A percentile compares a stretch with the other conserved stretches of the same genome.
Evolutionary conservation across 64 coral and sea anemone genomes (phyloP).

Genomic region (Hydrozoanthus tunicans): DNA sequence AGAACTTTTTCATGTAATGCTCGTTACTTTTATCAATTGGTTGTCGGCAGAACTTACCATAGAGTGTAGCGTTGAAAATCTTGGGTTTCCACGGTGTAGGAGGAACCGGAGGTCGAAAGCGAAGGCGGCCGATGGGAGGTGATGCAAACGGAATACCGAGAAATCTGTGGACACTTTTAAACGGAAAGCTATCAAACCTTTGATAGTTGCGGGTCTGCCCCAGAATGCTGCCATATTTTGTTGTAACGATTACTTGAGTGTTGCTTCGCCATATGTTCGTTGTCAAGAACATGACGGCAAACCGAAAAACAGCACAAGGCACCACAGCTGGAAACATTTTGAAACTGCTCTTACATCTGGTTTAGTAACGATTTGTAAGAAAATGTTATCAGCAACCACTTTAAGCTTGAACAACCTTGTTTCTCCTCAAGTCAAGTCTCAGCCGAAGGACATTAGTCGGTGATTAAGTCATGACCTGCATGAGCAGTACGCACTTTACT

Average conservation of each 20-base stretch:
- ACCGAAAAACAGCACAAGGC: background rate
- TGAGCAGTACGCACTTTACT: background rate
- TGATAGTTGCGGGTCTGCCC: slow-evolving; percentile 22
- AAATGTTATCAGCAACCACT: background rate
- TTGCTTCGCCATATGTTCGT: background rate
- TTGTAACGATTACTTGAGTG: background rate
- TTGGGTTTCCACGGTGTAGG: slow-evolving; percentile 72
- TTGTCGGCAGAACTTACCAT: slow-evolving; percentile 74
- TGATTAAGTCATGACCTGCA: background rate
- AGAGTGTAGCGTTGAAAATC: slow-evolving; percentile 70
- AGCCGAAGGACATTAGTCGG: background rate
- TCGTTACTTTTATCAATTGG: background rate
- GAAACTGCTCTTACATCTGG: background rate
- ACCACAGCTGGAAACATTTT: background rate
- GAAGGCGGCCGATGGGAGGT: slow-evolving; percentile 65
- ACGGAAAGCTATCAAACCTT: background rate
- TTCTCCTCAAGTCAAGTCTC: slow-evolving; percentile 5
- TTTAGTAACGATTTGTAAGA: background rate
- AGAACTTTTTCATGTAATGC: slow-evolving; percentile 57
- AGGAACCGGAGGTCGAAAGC: slow-evolving; percentile 69
- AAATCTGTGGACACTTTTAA: slow-evolving; percentile 67
- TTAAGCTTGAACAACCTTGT: slow-evolving; percentile 2
- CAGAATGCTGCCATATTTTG: slow-evolving; percentile 52
- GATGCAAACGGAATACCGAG: slow-evolving; percentile 84
- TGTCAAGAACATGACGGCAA: slow-evolving; percentile 22